Evolutionary conservation across 2,797 vertebrate species (phyloP).

Genomic region (Sciurus carolinensis): DNA sequence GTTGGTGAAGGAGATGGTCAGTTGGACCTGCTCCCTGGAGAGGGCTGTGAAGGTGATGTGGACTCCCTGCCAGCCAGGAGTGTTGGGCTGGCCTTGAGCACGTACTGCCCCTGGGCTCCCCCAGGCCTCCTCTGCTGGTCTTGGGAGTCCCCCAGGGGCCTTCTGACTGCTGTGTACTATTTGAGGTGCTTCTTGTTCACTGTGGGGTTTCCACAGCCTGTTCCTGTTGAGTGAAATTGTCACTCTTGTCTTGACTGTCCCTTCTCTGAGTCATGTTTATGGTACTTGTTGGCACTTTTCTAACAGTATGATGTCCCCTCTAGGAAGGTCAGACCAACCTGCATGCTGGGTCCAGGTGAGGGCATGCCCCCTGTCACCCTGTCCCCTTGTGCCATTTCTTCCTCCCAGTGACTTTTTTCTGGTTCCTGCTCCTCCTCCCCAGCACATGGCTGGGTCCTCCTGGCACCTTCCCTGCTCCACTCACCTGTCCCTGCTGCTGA

Average conservation of each 20-base stretch:
- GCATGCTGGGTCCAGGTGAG: not conserved
- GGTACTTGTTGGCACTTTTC: not conserved
- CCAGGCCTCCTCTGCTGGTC: not conserved
- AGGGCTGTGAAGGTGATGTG: too few species aligned
- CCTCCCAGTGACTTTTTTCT: not conserved
- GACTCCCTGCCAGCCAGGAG: too few species aligned
- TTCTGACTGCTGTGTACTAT: too few species aligned
- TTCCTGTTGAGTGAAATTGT: not conserved
- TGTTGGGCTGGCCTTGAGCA: not conserved
- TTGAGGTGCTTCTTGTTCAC: fast-evolving
- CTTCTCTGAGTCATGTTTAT: not conserved
- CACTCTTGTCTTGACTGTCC: too few species aligned
- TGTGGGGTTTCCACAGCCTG: not conserved
- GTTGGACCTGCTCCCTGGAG: too few species aligned
- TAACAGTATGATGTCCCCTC: not conserved
- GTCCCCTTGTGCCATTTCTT: not conserved
- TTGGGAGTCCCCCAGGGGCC: too few species aligned
- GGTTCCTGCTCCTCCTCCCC: too few species aligned
- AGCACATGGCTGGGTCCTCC: not conserved
- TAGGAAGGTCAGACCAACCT: not conserved
- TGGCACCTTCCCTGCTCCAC: too few species aligned
- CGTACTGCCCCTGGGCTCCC: not conserved
- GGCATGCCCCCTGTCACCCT: not conserved
- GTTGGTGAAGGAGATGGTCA: too few species aligned
- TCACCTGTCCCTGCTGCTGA: too few species aligned